Evolutionary conservation across 2,113 vertebrate species (phyloP), one percentile per base, ranked within the genome.

Genomic region (Tauraco erythrolophus): DNA sequence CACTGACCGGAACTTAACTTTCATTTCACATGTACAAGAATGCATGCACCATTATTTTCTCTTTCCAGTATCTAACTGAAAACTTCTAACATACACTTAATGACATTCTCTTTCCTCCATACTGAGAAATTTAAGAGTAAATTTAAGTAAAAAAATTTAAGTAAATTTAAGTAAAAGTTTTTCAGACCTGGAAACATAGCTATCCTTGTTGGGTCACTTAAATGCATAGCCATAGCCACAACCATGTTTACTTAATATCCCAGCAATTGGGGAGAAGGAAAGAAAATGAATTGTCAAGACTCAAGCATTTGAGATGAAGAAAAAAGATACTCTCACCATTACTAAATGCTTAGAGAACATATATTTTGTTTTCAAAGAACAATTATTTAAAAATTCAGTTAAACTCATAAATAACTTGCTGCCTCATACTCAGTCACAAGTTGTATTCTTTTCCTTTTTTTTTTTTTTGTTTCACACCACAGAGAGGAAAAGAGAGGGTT

Each of bases 181-280:
- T 61, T 69, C 58, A 91, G 45, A n/a, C 46, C 35, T 39, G 33
- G 53, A 83, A 72, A n/a, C 15, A 19, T 30, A 83, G 15, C 24
- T 62, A 17, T 48, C 48, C 21, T 71, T 60, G 9, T n/a, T 69
- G 57, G 23, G 37, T 69, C 15, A 50, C 25, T 64, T 66, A 58
- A 61, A 30, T 1, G 1, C 1, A 2, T 2, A 64, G 10, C 39
- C 31, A 28, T 10, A 51, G 31, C 48, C 37, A 39, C 23, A 51
- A 27, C 22, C 23, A 60, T 24, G 22, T 68, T 86, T 83, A 23
- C 19, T 71, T 65, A 76, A 31, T 64, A 71, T 54, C 7, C 30
- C 61, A 56, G 14, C 8, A 53, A 71, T 0, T 45, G 28, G 69
- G 46, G n/a, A 71, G 11, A 30, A 85, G 31, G 24, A 70, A 54